A percentile compares a stretch with the other conserved stretches of the same genome.
These are phyloP conservation scores for Stegostoma tigrinum DNA, from an alignment of 2,113 vertebrate genomes.

Conservation along the genomic window DNA sequence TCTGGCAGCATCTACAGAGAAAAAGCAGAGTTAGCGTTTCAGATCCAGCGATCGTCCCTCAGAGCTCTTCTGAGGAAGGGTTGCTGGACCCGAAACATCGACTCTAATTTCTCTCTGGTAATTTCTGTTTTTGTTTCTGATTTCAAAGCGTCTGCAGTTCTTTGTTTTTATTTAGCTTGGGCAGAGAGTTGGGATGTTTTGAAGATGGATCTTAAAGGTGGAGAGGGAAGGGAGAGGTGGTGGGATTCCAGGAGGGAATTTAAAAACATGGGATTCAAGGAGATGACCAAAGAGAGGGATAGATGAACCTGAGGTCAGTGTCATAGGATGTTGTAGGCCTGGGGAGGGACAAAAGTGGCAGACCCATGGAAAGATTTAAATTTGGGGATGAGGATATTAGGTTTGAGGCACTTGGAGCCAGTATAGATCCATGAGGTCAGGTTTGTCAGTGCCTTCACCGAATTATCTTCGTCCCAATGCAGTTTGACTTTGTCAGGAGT, in stretches of 20 bases:
- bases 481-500: not conserved
- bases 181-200: not conserved
- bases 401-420: not conserved
- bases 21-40: too few species aligned
- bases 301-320: not conserved
- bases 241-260: not conserved
- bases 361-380: not conserved
- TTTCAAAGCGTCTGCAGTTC: too few species aligned
- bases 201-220: not conserved
- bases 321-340: not conserved
- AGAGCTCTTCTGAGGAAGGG: too few species aligned
- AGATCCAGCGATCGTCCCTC: too few species aligned
- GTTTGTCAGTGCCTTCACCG: not conserved
- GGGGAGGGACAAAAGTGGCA: not conserved
- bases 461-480: not conserved
- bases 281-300: not conserved
- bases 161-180: not conserved
- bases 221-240: not conserved
- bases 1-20: too few species aligned
- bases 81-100: too few species aligned
- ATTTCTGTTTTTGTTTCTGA: too few species aligned
- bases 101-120: too few species aligned
- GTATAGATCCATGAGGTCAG: not conserved
- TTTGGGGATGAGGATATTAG: not conserved
- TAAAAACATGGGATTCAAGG: not conserved